phyloP scores from a whole-genome alignment of 2,113 vertebrate genomes.

The Trichomycterus rosablanca region DNA sequence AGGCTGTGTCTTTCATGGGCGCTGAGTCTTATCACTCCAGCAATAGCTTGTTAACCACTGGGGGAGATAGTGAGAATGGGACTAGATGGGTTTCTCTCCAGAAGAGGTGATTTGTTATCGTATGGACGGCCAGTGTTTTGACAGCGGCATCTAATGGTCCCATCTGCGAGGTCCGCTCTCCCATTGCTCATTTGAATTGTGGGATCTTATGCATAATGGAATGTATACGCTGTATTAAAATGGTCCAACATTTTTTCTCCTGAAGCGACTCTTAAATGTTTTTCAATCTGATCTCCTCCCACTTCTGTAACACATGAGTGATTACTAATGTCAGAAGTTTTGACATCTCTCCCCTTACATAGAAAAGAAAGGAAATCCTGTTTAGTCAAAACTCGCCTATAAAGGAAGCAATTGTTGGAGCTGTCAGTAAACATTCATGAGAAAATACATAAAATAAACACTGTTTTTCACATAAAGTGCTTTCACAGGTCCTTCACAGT shows the following conservation, averaged over 20 bases:
- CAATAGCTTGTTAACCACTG: conserved; percentile 37
- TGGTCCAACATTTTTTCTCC: conserved; percentile 5
- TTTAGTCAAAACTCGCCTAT: no score
- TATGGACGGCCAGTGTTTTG: conserved; percentile 29
- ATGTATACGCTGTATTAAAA: conserved; percentile 2
- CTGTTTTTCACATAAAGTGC: no score
- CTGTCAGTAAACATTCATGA: no score
- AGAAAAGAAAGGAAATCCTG: no score
- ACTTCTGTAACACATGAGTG: no score
- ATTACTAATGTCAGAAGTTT: no score
- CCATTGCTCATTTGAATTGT: conserved; percentile 14
- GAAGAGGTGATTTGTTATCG: conserved; percentile 39
- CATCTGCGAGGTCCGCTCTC: conserved; percentile 21
- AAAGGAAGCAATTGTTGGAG: no score
- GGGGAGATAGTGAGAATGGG: conserved; percentile 26
- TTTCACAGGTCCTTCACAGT: no score
- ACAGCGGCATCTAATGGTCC: conserved; percentile 32
- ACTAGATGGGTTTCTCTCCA: conserved; percentile 24
- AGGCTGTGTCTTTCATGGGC: conserved; percentile 33
- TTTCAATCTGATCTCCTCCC: no score
- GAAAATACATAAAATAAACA: no score
- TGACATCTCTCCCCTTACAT: no score
- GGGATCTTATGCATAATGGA: conserved; percentile 6
- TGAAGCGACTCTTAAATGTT: no score
- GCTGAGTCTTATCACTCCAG: conserved; percentile 31